phyloP scores from a whole-genome alignment of 2,888 invertebrate species.

The Dasysyrphus albostriatus region DNA sequence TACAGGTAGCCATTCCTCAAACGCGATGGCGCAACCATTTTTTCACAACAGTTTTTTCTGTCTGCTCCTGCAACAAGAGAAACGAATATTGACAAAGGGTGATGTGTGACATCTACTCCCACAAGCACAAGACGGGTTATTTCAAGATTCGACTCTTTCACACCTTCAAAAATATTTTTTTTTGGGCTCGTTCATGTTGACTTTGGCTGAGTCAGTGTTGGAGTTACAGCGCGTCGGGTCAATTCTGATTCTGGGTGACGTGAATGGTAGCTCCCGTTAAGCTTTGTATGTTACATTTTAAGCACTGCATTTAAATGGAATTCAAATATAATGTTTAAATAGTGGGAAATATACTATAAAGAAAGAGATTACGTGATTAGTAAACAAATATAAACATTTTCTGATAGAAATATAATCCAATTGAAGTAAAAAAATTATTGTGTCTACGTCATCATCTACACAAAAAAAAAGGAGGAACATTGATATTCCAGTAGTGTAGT shows the following conservation, averaged over 20 bases:
- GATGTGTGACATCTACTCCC: background rate
- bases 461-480: background rate
- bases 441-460: slow-evolving; percentile 54
- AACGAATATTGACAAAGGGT: background rate
- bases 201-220: background rate
- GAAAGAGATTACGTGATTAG: background rate
- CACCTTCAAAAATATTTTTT: background rate
- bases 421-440: background rate
- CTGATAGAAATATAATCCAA: background rate
- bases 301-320: background rate
- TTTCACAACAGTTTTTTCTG: background rate
- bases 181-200: slow-evolving; percentile 10
- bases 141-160: slow-evolving; percentile 51
- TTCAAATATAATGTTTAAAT: background rate
- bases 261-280: slow-evolving; percentile 20
- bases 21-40: background rate
- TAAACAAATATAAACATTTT: background rate
- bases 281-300: background rate
- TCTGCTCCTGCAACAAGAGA: background rate
- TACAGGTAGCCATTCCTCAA: background rate
- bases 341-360: background rate
- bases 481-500: background rate
- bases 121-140: slow-evolving; percentile 20
- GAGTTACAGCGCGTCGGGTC: slow-evolving; percentile 60
- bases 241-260: background rate